phyloP scores from a whole-genome alignment of 2,888 invertebrate genomes.

The Epinotia ramella region DNA sequence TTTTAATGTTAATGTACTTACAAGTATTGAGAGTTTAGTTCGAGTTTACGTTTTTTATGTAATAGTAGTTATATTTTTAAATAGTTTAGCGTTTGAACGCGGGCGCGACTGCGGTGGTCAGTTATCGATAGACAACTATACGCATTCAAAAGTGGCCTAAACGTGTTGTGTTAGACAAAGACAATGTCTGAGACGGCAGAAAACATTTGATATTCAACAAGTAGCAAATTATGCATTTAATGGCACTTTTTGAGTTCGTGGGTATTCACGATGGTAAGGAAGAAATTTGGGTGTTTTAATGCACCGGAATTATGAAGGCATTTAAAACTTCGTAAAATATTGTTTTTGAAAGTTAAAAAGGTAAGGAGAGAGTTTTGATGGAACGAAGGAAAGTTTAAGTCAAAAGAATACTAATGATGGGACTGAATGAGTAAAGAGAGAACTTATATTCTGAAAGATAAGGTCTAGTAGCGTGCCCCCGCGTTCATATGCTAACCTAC shows the following conservation, averaged over 20 bases:
- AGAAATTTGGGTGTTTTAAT: not conserved
- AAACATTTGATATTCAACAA: too few species aligned
- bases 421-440: constrained; percentile 9
- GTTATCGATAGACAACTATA: not conserved
- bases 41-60: constrained; percentile 29
- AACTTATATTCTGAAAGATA: not conserved
- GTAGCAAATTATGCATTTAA: not conserved
- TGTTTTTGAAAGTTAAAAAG: too few species aligned
- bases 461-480: constrained; percentile 6
- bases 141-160: not conserved
- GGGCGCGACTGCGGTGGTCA: constrained; percentile 14
- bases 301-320: not conserved
- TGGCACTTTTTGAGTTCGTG: not conserved
- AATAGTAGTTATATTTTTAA: constrained; percentile 44
- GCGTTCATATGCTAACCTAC: constrained; percentile 32
- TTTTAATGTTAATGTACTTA: constrained; percentile 46
- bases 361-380: not conserved
- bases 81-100: constrained; percentile 34
- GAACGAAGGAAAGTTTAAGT: constrained; percentile 1
- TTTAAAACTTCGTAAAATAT: not conserved
- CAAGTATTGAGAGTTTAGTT: constrained; percentile 40
- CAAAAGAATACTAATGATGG: constrained; percentile 3
- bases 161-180: not conserved
- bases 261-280: not conserved
- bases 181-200: not conserved